Percentiles rank a stretch among this genome's conserved stretches.
Conservation (phyloP, 2,888 invertebrate species). For the Acanthosepion pharaonis region DNA sequence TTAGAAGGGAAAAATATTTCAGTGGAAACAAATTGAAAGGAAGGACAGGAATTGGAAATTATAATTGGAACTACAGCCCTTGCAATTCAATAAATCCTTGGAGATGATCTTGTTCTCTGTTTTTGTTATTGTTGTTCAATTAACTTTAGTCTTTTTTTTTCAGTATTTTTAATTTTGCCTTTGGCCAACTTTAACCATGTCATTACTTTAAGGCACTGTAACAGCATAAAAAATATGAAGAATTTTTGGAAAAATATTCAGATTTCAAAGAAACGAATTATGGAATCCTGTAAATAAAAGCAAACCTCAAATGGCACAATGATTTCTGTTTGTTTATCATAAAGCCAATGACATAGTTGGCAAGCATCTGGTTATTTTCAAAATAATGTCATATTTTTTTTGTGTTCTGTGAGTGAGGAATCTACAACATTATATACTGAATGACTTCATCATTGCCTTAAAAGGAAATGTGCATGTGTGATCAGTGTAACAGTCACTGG, state of each 20-base stretch:
- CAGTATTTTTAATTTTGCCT: not conserved
- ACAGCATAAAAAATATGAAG: not conserved
- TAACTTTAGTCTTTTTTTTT: not conserved
- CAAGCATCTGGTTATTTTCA: too few relatives aligned
- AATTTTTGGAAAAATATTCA: not conserved
- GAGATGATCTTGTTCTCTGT: not conserved
- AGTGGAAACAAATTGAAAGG: too few relatives aligned
- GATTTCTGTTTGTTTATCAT: too few relatives aligned
- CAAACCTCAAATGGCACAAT: too few relatives aligned
- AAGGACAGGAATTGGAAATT: not conserved
- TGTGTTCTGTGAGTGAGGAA: too few relatives aligned
- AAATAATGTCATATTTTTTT: too few relatives aligned
- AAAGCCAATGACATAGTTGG: too few relatives aligned
- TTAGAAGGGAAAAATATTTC: not conserved
- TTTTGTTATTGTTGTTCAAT: not conserved
- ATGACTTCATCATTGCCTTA: too few relatives aligned
- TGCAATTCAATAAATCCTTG: not conserved
- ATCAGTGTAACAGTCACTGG: too few relatives aligned
- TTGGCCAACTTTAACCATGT: not conserved
- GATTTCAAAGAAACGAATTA: not conserved
- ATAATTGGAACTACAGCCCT: not conserved
- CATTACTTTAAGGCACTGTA: not conserved
- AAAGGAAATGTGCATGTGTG: too few relatives aligned
- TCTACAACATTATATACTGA: too few relatives aligned
- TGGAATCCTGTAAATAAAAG: not conserved